Base-by-base conservation (phyloP, 2,888 invertebrate species). In the Lasioglossum vierecki region DNA sequence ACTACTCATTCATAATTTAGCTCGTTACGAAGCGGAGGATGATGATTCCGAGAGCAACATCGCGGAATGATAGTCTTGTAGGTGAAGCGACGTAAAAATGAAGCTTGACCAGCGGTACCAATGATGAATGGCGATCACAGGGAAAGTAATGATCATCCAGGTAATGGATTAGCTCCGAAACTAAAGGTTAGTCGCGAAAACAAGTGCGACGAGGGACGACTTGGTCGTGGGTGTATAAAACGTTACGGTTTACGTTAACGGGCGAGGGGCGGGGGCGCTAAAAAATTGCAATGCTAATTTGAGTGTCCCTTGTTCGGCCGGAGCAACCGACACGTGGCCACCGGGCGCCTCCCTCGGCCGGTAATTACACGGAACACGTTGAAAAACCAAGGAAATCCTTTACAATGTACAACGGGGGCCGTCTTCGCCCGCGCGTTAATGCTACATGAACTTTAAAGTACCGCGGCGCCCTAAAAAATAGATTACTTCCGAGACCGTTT, bases 331-430 rank as follows among this genome's bases (percentile, higher is more conserved):
- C 79, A 74, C 74, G 79, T 63, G 74, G 66, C 66, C 46, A 41
- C 44, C 41, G 41, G 8, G 41, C 41, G 41, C 78, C 30, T 18
- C n/a, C n/a, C 68, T 11, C 63, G 68, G 74, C 53, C 75, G 77
- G 78, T 83, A 84, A 84, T 84, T 84, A 84, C 84, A 79, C 84
- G 79, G 83, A 84, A 83, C 79, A 30, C 53, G 60, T 80, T 76
- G 72, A 39, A 75, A 76, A 70, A 68, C 66, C 63, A 72, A 71
- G 71, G 76, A 77, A 74, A 77, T 53, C 60, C 70, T 49, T n/a
- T 68, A 70, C 82, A 71, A 46, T 76, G 83, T 53, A n/a, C 63
- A 49, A 22, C 39, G 39, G 15, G 30, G 41, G 22, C n/a, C 41
- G n/a, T 35, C 35, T 84, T 77, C 71, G 71, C 78, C 63, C 22